Conservation (phyloP, 2,888 invertebrate species). For the Fragum sueziense region DNA sequence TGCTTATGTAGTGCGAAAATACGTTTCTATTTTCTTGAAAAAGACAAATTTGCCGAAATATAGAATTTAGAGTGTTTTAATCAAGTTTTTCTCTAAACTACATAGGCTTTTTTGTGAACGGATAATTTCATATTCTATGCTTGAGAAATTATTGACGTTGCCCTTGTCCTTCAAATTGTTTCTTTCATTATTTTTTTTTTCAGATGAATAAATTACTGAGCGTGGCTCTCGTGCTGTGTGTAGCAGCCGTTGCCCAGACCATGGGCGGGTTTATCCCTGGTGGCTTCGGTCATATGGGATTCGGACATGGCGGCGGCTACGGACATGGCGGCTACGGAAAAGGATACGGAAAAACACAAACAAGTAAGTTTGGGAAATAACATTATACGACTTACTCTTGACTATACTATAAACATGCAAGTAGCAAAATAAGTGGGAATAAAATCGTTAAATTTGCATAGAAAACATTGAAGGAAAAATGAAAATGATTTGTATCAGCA, state of each 20-base stretch:
- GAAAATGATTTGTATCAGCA: too few species aligned
- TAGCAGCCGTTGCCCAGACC: conserved; percentile 37
- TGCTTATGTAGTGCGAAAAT: too few species aligned
- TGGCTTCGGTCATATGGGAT: not conserved
- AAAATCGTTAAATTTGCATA: too few species aligned
- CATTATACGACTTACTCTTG: too few species aligned
- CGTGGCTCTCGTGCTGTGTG: conserved; percentile 33
- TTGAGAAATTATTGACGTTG: not conserved
- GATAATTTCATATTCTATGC: not conserved
- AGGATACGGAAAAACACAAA: conserved; percentile 8
- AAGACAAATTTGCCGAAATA: too few species aligned
- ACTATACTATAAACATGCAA: too few species aligned
- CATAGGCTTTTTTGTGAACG: too few species aligned
- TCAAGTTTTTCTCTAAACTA: too few species aligned
- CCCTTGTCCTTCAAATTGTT: not conserved
- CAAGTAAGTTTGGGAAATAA: conserved; percentile 8
- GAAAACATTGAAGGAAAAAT: too few species aligned
- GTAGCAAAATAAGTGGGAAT: too few species aligned
- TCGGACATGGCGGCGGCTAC: not conserved
- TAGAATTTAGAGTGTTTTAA: too few species aligned
- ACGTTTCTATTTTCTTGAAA: too few species aligned
- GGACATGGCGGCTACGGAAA: not conserved
- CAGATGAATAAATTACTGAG: conserved; percentile 26
- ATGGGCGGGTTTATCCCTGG: not conserved
- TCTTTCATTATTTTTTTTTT: conserved; percentile 1